Percentiles rank a stretch among this genome's conserved stretches.
Evolutionary conservation across 2,797 vertebrate genomes (phyloP).

Genomic region (Tokudaia tokunoshimensis): DNA sequence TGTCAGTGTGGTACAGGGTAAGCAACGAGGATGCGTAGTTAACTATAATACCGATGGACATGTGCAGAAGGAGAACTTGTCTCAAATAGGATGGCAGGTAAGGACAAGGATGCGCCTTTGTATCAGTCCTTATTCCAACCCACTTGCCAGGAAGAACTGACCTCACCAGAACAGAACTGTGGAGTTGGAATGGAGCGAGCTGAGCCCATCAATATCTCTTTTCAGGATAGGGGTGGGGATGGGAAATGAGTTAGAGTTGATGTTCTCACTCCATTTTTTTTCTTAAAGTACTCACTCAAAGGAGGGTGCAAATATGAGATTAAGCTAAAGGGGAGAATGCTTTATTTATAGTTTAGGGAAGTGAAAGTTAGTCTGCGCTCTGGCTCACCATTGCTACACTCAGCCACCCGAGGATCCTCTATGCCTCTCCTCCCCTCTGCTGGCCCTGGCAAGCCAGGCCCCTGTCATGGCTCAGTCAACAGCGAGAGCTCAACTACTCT

Average conservation of each 20-base stretch:
- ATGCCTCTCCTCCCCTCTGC: slow-evolving; percentile 66
- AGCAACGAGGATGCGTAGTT: neutral
- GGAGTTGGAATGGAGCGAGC: neutral
- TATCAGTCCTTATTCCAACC: neutral
- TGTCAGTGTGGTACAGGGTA: neutral
- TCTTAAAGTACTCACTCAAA: slow-evolving; percentile 54
- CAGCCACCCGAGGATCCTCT: neutral
- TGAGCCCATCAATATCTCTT: neutral
- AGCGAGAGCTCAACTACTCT: neutral
- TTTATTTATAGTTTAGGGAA: slow-evolving; percentile 81
- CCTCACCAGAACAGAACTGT: neutral
- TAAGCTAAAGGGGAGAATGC: slow-evolving; percentile 8
- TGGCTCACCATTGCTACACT: slow-evolving; percentile 43
- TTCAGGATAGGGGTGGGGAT: neutral
- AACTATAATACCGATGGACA: neutral
- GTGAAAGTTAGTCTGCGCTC: slow-evolving; percentile 70
- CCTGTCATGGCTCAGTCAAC: no score
- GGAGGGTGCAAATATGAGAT: slow-evolving; percentile 7
- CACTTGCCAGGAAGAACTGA: neutral
- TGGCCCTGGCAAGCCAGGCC: slow-evolving; percentile 16
- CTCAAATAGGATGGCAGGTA: neutral
- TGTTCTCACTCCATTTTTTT: slow-evolving; percentile 37
- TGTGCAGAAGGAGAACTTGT: neutral
- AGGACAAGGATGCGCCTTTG: neutral
- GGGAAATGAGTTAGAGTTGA: neutral